Evolutionary conservation across 2,888 invertebrate species (phyloP).

Genomic region (Aleiodes leptofemur): DNA sequence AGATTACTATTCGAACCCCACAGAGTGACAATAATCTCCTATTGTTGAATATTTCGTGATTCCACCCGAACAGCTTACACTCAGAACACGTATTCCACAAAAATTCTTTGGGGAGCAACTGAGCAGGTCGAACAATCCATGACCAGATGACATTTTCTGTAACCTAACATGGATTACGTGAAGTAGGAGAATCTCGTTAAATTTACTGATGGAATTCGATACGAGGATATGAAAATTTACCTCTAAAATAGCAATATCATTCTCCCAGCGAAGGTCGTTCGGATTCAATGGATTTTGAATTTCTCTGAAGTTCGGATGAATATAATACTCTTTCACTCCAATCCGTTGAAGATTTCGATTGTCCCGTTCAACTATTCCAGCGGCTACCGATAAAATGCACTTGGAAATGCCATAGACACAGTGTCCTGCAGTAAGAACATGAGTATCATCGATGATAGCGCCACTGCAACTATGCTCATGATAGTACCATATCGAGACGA

Average conservation of each 20-base stretch:
- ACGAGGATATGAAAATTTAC: background rate
- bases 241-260: constrained; percentile 39
- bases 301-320: background rate
- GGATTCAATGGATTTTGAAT: background rate
- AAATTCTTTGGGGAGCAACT: too few species aligned
- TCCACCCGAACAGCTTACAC: too few species aligned
- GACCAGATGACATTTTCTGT: too few species aligned
- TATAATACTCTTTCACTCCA: background rate
- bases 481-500: too few species aligned
- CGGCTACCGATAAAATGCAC: background rate
- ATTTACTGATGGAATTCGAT: too few species aligned
- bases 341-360: background rate
- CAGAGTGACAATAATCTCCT: too few species aligned
- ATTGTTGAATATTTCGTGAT: too few species aligned
- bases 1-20: too few species aligned
- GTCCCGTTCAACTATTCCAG: background rate
- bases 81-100: too few species aligned
- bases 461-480: background rate
- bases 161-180: too few species aligned
- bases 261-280: constrained; percentile 18
- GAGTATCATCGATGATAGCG: background rate
- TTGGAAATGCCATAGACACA: background rate
- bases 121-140: too few species aligned
- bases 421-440: background rate
- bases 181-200: too few species aligned